Percentiles rank a stretch among this genome's conserved stretches.
These are phyloP conservation scores for Oscheius sp. DNA, from an alignment of 2,888 invertebrate genomes.

Conservation along the genomic window DNA sequence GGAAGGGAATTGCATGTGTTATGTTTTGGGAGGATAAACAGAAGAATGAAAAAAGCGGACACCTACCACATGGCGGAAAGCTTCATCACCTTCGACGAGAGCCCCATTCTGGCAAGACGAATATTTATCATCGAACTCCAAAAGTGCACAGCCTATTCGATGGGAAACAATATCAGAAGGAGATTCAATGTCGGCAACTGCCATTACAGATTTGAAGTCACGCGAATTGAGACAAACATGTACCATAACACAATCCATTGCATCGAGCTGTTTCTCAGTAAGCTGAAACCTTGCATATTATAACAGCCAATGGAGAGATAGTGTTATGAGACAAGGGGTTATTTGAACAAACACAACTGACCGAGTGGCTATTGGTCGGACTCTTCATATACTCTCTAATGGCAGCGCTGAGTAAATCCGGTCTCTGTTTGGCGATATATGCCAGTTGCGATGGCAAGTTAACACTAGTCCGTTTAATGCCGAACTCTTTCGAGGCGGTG, in stretches of 20 bases:
- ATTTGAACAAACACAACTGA: neutral
- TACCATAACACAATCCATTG: constrained; percentile 54
- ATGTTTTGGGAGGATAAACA: constrained; percentile 6
- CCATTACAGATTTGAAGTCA: constrained; percentile 59
- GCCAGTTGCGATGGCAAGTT: constrained; percentile 56
- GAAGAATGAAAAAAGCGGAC: neutral
- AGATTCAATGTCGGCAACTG: constrained; percentile 60
- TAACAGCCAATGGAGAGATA: no score
- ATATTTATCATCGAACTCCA: constrained; percentile 58
- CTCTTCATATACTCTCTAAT: constrained; percentile 47
- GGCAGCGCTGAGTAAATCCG: constrained; percentile 55
- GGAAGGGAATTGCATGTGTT: constrained; percentile 17
- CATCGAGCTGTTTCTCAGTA: constrained; percentile 46
- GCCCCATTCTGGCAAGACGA: constrained; percentile 57
- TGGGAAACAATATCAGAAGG: constrained; percentile 60
- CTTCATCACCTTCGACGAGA: constrained; percentile 40
- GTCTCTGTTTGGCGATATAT: constrained; percentile 56
- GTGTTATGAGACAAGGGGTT: no score
- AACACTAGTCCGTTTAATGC: constrained; percentile 54
- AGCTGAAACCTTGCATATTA: constrained; percentile 40
- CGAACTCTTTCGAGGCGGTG: constrained; percentile 45
- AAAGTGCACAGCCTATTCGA: constrained; percentile 45
- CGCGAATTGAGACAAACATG: constrained; percentile 53
- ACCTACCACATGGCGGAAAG: constrained; percentile 49
- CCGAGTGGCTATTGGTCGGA: constrained; percentile 31